A percentile compares a stretch with the other conserved stretches of the same genome.
Conservation (phyloP, 2,888 invertebrate species). For the Meloe dianella region DNA sequence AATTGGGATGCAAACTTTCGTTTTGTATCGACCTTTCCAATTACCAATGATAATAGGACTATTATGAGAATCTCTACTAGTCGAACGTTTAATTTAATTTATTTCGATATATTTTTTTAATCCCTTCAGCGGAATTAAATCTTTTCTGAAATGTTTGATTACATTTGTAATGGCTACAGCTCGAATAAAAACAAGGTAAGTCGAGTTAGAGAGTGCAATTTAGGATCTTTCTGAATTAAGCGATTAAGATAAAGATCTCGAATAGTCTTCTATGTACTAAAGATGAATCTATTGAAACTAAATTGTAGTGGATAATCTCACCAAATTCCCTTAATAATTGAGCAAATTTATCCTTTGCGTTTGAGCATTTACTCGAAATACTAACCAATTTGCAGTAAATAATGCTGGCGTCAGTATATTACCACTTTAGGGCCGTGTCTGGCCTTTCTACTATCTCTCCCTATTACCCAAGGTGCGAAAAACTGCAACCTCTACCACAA, state of each 20-base stretch:
- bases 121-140: not conserved
- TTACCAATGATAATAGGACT: conserved; percentile 4
- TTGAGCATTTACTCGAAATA: conserved; percentile 2
- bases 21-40: conserved; percentile 3
- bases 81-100: conserved; percentile 6
- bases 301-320: conserved; percentile 8
- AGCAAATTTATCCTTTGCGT: not conserved
- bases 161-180: not conserved
- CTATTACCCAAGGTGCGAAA: conserved; percentile 10
- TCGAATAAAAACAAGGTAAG: conserved; percentile 6
- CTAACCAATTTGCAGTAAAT: conserved; percentile 13
- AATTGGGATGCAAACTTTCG: not conserved
- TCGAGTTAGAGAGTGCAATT: not conserved
- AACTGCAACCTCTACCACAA: conserved; percentile 13
- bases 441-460: conserved; percentile 1
- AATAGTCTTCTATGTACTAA: not conserved
- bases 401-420: conserved; percentile 1
- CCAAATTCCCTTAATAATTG: conserved; percentile 6
- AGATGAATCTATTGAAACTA: conserved; percentile 9
- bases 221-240: not conserved
- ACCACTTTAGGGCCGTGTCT: conserved; percentile 3
- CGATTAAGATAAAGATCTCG: not conserved
- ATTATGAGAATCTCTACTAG: not conserved
- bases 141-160: not conserved
- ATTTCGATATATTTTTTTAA: not conserved